Percentiles rank a stretch among this genome's conserved stretches.
Conservation (phyloP, 2,797 vertebrate species). For the Phoebastria nigripes region DNA sequence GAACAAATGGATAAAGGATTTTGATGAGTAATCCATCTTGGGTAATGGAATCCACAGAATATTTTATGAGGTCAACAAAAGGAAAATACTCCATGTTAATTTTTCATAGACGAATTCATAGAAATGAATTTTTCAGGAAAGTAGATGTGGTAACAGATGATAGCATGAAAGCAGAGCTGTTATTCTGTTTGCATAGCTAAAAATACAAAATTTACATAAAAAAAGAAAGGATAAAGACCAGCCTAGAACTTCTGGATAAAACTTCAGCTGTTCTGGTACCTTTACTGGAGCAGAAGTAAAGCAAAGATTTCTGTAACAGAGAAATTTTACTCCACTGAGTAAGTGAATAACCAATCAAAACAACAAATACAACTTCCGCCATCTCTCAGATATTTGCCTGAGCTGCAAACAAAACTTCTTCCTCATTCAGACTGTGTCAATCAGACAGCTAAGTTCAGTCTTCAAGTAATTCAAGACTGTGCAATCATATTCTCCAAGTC, state of each 20-base stretch:
- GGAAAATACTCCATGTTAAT: background rate
- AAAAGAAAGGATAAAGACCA: background rate
- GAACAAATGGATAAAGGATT: background rate
- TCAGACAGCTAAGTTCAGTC: background rate
- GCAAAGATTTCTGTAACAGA: background rate
- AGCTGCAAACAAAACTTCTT: background rate
- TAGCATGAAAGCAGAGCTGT: background rate
- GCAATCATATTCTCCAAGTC: background rate
- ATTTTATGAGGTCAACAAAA: background rate
- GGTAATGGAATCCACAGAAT: background rate
- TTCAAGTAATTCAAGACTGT: background rate
- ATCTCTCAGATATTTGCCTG: background rate
- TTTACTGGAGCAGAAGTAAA: background rate
- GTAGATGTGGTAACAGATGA: background rate
- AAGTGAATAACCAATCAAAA: background rate
- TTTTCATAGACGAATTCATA: background rate
- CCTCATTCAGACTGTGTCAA: background rate
- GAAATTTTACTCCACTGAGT: background rate
- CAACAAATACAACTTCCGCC: background rate
- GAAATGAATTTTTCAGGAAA: background rate
- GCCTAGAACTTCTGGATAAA: background rate
- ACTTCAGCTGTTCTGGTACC: background rate
- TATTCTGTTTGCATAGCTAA: background rate
- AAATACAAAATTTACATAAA: background rate
- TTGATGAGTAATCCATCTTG: background rate